These are phyloP conservation scores for Agrochola litura DNA, from an alignment of 2,888 invertebrate species.

Conservation along the genomic window DNA sequence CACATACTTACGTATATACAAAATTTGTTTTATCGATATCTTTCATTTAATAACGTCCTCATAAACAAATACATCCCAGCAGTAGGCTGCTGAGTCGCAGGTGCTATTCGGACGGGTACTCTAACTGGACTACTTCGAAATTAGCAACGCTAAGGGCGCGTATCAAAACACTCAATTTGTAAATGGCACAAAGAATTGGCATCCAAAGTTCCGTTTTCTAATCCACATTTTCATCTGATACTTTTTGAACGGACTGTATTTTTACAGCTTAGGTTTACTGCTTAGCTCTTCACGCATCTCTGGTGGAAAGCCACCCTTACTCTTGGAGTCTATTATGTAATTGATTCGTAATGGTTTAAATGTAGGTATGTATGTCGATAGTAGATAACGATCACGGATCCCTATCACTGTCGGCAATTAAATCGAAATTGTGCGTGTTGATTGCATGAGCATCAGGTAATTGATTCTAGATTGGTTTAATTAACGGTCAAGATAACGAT, in stretches of 20 bases:
- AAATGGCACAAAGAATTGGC: background rate
- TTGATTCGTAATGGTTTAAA: slow-evolving; percentile 14
- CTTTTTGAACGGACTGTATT: background rate
- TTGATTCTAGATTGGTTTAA: background rate
- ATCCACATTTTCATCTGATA: background rate
- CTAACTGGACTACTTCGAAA: too few species aligned
- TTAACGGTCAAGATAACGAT: background rate
- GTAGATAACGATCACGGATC: background rate
- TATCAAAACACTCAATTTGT: background rate
- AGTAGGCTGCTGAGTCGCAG: too few species aligned
- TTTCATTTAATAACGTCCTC: too few species aligned
- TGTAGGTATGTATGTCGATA: background rate
- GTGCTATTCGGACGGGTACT: too few species aligned
- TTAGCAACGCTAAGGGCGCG: too few species aligned
- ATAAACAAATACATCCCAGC: too few species aligned
- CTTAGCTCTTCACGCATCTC: background rate
- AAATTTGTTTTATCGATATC: too few species aligned
- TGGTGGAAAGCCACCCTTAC: background rate
- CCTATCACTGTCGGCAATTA: background rate
- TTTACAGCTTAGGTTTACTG: background rate
- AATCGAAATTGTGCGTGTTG: slow-evolving; percentile 12
- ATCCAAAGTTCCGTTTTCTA: background rate
- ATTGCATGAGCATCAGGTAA: background rate
- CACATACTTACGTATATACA: too few species aligned
- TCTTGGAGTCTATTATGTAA: background rate